Evolutionary conservation across 2,113 vertebrate genomes (phyloP).

Genomic region (Hippocampus mohnikei): DNA sequence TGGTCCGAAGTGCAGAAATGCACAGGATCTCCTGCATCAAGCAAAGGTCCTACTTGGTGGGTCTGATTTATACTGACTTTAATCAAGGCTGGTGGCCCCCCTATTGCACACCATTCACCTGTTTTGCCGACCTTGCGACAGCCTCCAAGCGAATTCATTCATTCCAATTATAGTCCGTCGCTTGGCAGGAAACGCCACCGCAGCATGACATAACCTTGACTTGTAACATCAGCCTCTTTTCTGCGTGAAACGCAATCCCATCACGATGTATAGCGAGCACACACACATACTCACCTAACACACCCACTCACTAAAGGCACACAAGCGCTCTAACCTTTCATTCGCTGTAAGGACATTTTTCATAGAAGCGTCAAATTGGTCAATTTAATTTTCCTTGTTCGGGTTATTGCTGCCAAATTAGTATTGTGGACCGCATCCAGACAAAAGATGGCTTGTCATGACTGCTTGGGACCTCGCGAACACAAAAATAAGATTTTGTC

Average conservation of each 20-base stretch:
- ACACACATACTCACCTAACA: neutral
- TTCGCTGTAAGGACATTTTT: neutral
- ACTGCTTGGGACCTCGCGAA: neutral
- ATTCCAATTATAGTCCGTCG: constrained; percentile 36
- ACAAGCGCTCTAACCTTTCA: constrained; percentile 10
- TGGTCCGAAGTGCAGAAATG: constrained; percentile 38
- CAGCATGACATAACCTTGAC: constrained; percentile 54
- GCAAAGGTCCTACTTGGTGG: constrained; percentile 35
- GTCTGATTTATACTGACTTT: constrained; percentile 51
- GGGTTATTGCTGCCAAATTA: neutral
- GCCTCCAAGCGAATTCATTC: constrained; percentile 37
- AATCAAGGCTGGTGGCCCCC: constrained; percentile 32
- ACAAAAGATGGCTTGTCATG: neutral
- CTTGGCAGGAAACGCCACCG: constrained; percentile 26
- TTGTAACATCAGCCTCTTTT: constrained; percentile 28
- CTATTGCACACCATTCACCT: constrained; percentile 46
- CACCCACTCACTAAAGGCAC: constrained; percentile 10
- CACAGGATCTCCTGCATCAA: constrained; percentile 13
- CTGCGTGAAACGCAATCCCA: constrained; percentile 26
- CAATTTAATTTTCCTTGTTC: neutral
- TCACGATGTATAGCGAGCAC: constrained; percentile 26
- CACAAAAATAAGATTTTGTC: neutral
- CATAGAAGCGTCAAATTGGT: neutral
- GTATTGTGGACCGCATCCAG: neutral
- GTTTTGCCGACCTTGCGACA: constrained; percentile 39